Base-by-base conservation (phyloP, 2,797 vertebrate species). In the Neomorphus geoffroyi region DNA sequence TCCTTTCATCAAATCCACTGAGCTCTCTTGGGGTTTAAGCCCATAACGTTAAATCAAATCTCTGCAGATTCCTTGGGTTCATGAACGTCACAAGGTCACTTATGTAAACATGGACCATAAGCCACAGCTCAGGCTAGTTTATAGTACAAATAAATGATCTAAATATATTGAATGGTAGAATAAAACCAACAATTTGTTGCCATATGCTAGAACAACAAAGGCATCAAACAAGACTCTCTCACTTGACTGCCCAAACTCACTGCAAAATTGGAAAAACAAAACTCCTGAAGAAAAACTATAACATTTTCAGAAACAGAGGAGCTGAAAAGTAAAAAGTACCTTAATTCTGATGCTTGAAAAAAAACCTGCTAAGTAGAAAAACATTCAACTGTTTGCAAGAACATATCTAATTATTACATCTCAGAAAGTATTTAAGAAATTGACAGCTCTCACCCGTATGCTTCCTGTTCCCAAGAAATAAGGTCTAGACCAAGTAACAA, bases 391-490 rank as follows among this genome's bases (percentile, higher is more conserved):
- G 17, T 51, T 70, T 67, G 5, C 53, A 92, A 54, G 23, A 88
- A 53, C 2, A 23, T 0, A 19, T 4, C 28, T 27, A 2, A 14
- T 39, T 75, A 57, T 45, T 43, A 7, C 7, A 33, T 79, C 39
- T 74, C 16, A 35, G 28, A 10, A 66, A 57, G 18, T 37, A 86
- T 27, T 70, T 28, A 70, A 85, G 6, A 58, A 94, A 88, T n/a
- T 78, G 58, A 78, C 39, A 79, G 60, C 90, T 97, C 98, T 98
- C 88, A 99, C 99, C 98, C 99, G 98, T 97, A 99, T 99, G 98
- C 99, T 99, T 98, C 99, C 99, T 18, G 99, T 99, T 95, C 99
- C 99, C 83, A 99, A 98, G 97, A 99, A 99, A 96, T 99, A 99
- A 61, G 99, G 99, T 97, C 99, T 99, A 96, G 99, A 99, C 99